These are phyloP conservation scores for Stenopsyche tienmushanensis DNA, from an alignment of 1,140 invertebrate species.

Conservation along the genomic window DNA sequence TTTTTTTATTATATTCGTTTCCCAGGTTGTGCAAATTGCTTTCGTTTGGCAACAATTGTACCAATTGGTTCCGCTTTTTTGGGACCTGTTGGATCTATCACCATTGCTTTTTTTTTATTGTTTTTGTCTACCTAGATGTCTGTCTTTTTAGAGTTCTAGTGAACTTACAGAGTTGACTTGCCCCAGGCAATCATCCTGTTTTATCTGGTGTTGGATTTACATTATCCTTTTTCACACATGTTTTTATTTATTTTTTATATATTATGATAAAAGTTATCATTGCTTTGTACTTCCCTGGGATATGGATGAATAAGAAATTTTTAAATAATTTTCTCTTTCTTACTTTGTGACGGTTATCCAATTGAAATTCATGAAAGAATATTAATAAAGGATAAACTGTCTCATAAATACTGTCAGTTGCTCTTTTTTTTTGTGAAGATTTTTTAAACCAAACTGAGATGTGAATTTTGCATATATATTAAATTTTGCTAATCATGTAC, in stretches of 20 bases:
- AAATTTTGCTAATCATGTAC: not conserved
- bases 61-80: conserved; percentile 56
- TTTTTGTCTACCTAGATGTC: conserved; percentile 26
- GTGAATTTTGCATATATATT: conserved; percentile 1
- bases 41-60: conserved; percentile 45
- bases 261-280: conserved; percentile 17
- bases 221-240: conserved; percentile 33
- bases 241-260: conserved; percentile 32
- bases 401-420: not conserved
- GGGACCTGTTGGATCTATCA: conserved; percentile 51
- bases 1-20: conserved; percentile 47
- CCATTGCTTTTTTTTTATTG: conserved; percentile 34
- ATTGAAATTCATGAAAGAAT: not conserved
- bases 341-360: not conserved
- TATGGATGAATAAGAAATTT: conserved; percentile 38
- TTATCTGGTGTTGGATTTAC: conserved; percentile 40
- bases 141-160: conserved; percentile 27
- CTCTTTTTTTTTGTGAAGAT: not conserved
- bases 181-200: conserved; percentile 28
- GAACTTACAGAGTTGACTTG: conserved; percentile 24
- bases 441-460: not conserved
- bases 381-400: not conserved
- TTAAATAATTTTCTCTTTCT: conserved; percentile 37
- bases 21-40: conserved; percentile 44
- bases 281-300: conserved; percentile 38